Evolutionary conservation across 1,140 invertebrate species (phyloP).

Genomic region (Drosophila obscura): DNA sequence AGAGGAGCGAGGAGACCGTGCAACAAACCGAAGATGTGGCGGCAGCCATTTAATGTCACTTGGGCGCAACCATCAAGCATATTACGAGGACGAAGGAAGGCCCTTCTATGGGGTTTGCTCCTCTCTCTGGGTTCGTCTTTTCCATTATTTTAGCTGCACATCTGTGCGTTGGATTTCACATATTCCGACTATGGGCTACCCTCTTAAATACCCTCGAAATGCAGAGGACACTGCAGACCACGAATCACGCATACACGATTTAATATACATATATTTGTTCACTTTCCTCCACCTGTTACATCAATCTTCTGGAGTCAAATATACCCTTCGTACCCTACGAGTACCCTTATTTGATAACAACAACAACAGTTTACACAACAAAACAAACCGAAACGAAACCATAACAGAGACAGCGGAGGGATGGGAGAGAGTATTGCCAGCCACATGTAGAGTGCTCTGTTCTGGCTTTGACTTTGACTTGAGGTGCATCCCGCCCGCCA

Average conservation of each 20-base stretch:
- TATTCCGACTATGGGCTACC: no score
- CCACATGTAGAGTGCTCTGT: constrained; percentile 73
- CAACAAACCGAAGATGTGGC: constrained; percentile 46
- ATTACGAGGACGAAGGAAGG: constrained; percentile 59
- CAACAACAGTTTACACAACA: constrained; percentile 81
- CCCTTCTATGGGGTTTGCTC: constrained; percentile 5
- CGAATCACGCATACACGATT: no score
- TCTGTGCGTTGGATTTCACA: no score
- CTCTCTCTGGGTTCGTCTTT: constrained; percentile 7
- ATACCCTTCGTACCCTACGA: constrained; percentile 41
- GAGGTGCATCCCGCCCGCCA: constrained; percentile 47
- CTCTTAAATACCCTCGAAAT: no score
- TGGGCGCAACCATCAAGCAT: constrained; percentile 77
- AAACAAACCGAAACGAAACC: constrained; percentile 55
- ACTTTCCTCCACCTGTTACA: no score
- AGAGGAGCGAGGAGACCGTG: not conserved
- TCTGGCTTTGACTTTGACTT: constrained; percentile 64
- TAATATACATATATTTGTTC: no score
- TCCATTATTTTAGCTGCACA: not conserved
- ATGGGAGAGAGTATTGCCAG: constrained; percentile 10
- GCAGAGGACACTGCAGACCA: no score
- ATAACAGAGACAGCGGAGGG: not conserved
- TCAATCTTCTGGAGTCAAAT: no score
- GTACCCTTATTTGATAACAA: constrained; percentile 45
- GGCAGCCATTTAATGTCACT: constrained; percentile 78